phyloP scores from a whole-genome alignment of 2,797 vertebrate species.

The Helicolenus hilgendorfi region DNA sequence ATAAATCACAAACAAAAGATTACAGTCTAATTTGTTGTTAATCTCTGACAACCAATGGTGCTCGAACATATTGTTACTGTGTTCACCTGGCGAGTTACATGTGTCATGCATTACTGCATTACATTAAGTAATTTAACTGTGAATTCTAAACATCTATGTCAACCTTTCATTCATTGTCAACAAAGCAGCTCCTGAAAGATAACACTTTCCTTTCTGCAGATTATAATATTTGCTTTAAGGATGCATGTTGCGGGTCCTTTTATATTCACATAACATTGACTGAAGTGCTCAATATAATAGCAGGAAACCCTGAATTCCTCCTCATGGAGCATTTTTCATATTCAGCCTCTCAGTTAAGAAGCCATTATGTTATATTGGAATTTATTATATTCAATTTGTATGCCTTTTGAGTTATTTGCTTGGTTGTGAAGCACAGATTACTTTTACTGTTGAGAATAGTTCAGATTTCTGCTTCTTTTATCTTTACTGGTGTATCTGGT shows the following conservation, averaged over 20 bases:
- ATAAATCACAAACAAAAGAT: not conserved
- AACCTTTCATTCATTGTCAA: slow-evolving; percentile 46
- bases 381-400: not conserved
- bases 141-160: not conserved
- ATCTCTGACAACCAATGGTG: not conserved
- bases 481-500: not conserved
- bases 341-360: slow-evolving; percentile 8
- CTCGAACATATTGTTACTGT: not conserved
- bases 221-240: slow-evolving; percentile 26
- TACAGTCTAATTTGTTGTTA: not conserved
- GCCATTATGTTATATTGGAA: slow-evolving; percentile 12
- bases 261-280: slow-evolving; percentile 31
- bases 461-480: not conserved
- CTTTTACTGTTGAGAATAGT: not conserved
- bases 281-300: slow-evolving; percentile 23
- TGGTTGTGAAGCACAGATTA: not conserved
- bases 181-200: slow-evolving; percentile 26
- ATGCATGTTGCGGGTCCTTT: slow-evolving; percentile 25
- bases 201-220: slow-evolving; percentile 30
- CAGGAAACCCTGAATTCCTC: slow-evolving; percentile 16
- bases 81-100: not conserved
- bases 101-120: not conserved
- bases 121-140: not conserved
- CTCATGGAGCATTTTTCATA: slow-evolving; percentile 11
- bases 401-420: slow-evolving; percentile 9